Percentiles rank a stretch among this genome's conserved stretches.
Evolutionary conservation across 92 coral and sea anemone species (phyloP).

Genomic region (Heteractis magnifica): DNA sequence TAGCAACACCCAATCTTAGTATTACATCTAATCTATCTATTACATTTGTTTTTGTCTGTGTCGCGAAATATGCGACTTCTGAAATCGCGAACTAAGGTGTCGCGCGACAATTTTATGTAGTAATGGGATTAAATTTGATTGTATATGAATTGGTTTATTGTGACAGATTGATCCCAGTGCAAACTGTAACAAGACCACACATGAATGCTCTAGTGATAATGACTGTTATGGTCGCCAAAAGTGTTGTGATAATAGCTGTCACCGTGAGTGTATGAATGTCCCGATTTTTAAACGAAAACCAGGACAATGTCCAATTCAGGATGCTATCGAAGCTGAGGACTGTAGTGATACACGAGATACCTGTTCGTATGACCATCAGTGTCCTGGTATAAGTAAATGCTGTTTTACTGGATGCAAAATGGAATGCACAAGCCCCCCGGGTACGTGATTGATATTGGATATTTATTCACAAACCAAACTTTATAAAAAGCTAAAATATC

Average conservation of each 20-base stretch:
- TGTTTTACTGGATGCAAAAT: conserved; percentile 71
- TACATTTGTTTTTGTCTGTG: too few species aligned
- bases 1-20: too few species aligned
- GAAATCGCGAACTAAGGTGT: too few species aligned
- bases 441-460: conserved; percentile 6
- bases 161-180: not conserved
- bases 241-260: conserved; percentile 69
- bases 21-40: too few species aligned
- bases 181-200: conserved; percentile 44
- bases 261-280: conserved; percentile 56
- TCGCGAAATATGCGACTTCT: too few species aligned
- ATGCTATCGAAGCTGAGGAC: conserved; percentile 31
- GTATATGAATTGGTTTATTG: too few species aligned
- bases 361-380: conserved; percentile 59
- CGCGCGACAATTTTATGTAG: too few species aligned
- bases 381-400: conserved; percentile 63
- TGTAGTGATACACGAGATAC: conserved; percentile 38
- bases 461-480: not conserved
- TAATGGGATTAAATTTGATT: too few species aligned
- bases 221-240: conserved; percentile 68
- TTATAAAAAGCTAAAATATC: too few species aligned
- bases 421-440: conserved; percentile 72
- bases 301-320: conserved; percentile 65
- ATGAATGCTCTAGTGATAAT: conserved; percentile 57
- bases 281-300: conserved; percentile 62